Percentiles rank a stretch among this genome's conserved stretches.
phyloP scores from a whole-genome alignment of 1,140 invertebrate genomes.

The Panagrolaimus sp. region DNA sequence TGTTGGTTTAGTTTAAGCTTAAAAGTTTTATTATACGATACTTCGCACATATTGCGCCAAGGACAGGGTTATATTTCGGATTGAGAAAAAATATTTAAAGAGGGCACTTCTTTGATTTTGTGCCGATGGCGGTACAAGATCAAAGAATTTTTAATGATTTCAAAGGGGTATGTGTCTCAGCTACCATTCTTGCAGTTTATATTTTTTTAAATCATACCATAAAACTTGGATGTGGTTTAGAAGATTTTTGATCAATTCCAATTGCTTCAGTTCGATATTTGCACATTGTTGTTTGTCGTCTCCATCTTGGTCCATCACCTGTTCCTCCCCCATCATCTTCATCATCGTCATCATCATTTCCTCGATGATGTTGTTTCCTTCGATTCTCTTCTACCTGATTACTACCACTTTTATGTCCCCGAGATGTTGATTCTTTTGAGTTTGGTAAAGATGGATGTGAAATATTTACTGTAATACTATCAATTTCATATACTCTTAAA shows the following conservation, averaged over 20 bases:
- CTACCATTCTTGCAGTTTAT: no score
- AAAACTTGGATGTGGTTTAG: constrained; percentile 56
- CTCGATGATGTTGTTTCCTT: constrained; percentile 71
- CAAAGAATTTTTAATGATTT: no score
- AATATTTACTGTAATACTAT: constrained; percentile 74
- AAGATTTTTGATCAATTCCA: constrained; percentile 52
- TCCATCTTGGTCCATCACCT: not conserved
- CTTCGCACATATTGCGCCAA: no score
- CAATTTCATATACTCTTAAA: constrained; percentile 73
- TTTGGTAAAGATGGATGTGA: constrained; percentile 53
- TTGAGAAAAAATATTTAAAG: no score
- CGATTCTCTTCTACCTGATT: constrained; percentile 71
- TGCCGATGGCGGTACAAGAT: no score
- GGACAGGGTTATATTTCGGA: no score
- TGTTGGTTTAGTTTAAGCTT: no score
- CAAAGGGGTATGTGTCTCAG: no score
- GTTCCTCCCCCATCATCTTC: constrained; percentile 4
- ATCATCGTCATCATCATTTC: constrained; percentile 21
- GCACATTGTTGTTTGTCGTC: constrained; percentile 18
- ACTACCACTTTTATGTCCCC: constrained; percentile 72
- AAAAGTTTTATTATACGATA: no score
- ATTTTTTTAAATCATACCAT: no score
- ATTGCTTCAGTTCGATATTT: constrained; percentile 54
- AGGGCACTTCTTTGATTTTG: no score
- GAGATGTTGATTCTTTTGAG: constrained; percentile 62